A percentile compares a stretch with the other conserved stretches of the same genome.
phyloP scores from a whole-genome alignment of 2,797 vertebrate species.

The Loris lydekkerianus region DNA sequence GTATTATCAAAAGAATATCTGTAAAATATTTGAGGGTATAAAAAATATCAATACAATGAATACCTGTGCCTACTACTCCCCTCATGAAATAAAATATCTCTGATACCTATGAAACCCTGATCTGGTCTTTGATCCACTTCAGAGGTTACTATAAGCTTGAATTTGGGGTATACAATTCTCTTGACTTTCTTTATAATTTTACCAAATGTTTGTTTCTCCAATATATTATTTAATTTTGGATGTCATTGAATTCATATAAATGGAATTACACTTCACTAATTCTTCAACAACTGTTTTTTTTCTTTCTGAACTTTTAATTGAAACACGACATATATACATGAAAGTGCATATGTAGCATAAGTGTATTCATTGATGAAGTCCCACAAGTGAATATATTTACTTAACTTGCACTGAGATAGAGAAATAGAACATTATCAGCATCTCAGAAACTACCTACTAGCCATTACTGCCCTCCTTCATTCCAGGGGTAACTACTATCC shows the following conservation, averaged over 20 bases:
- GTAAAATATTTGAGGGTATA: not conserved
- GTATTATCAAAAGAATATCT: not conserved
- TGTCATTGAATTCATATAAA: not conserved
- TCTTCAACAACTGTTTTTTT: not conserved
- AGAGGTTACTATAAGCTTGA: slow-evolving; percentile 12
- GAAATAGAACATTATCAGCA: not conserved
- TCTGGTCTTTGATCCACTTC: not conserved
- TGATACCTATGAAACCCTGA: not conserved
- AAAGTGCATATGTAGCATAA: not conserved
- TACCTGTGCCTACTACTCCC: not conserved
- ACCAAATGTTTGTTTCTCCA: slow-evolving; percentile 9
- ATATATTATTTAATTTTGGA: not conserved
- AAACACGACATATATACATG: not conserved
- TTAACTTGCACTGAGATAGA: not conserved
- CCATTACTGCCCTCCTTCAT: not conserved
- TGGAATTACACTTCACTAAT: not conserved
- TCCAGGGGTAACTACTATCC: not conserved
- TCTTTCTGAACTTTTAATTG: not conserved
- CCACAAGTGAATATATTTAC: not conserved
- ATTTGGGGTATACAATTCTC: not conserved
- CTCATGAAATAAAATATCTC: not conserved
- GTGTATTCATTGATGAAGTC: not conserved
- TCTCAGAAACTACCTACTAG: not conserved
- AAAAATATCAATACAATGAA: not conserved
- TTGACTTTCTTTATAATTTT: slow-evolving; percentile 25